Percentiles rank a stretch among this genome's conserved stretches.
Evolutionary conservation across 2,113 vertebrate genomes (phyloP).

Genomic region (Actenoides hombroni): DNA sequence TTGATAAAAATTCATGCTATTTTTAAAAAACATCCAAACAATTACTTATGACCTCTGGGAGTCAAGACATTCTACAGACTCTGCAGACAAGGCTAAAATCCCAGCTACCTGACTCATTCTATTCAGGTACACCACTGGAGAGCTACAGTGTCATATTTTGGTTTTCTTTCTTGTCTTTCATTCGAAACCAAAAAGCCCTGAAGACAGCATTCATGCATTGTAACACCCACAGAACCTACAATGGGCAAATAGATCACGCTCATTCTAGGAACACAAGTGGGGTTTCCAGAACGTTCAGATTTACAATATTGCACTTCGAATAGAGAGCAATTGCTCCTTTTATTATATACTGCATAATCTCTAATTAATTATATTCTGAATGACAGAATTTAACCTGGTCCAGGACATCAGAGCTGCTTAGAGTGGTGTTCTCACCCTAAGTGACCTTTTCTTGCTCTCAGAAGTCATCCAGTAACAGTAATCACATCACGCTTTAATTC

Average conservation of each 20-base stretch:
- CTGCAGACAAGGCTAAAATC: background rate
- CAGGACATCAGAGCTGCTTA: background rate
- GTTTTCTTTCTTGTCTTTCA: background rate
- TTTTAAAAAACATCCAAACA: background rate
- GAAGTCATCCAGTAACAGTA: background rate
- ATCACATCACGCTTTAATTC: background rate
- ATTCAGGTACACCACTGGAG: background rate
- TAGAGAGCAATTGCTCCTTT: background rate
- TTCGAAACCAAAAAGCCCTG: background rate
- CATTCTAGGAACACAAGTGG: rapidly evolving
- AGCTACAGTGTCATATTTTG: background rate
- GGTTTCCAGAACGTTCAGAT: background rate
- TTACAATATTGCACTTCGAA: background rate
- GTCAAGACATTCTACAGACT: background rate
- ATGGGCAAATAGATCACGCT: background rate
- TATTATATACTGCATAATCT: background rate
- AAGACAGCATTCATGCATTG: background rate
- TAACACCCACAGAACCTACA: background rate
- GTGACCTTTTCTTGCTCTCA: background rate
- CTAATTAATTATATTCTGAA: background rate
- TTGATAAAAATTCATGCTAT: background rate
- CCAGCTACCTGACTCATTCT: background rate
- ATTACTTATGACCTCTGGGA: background rate
- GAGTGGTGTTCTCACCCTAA: background rate
- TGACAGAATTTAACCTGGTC: background rate